Evolutionary conservation across 2,113 vertebrate genomes (phyloP), one percentile per base, ranked within the genome.

Genomic region (Podilymbus podiceps): DNA sequence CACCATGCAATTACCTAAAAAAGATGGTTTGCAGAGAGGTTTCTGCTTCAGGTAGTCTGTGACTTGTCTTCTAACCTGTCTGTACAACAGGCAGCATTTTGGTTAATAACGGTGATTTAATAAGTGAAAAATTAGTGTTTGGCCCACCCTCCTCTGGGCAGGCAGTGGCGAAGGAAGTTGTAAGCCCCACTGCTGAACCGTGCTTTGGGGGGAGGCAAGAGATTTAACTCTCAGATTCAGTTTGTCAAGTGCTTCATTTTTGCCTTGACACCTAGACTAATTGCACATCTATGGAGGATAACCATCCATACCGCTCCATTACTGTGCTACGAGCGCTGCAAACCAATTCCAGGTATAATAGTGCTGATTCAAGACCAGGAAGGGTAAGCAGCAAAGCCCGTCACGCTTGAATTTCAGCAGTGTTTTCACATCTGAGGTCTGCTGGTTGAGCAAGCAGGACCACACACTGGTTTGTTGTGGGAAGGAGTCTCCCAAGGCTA

Each of bases 101-200:
- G 49, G 68, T 18, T 49, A 69, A 62, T 1, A 25, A 40, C 3
- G n/a, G 72, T 56, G 21, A 55, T 81, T 62, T 69, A 69, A 0
- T 3, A 28, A 76, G 44, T 24, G 68, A 18, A 30, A 47, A 25
- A 38, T 1, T 35, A 68, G 55, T 2, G 42, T 35, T 6, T n/a
- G 68, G 62, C 75, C 69, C 10, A 31, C 15, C 8, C 10, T 68
- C 16, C 90, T 13, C 15, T 11, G 58, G 62, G 62, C 80, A 40
- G 59, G 35, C 42, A 15, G 30, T 1, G 18, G 55, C 35, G 40
- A 16, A n/a, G 59, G 71, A 24, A 24, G 40, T 2, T 14, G 9
- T 24, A 23, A 0, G 4, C 1, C 19, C 13, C 28, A 10, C 40
- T 11, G 20, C 47, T 4, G 18, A 47, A 67, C 17, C 0, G 3